phyloP scores from a whole-genome alignment of 2,797 vertebrate genomes.

The Poeciliopsis gracilis region DNA sequence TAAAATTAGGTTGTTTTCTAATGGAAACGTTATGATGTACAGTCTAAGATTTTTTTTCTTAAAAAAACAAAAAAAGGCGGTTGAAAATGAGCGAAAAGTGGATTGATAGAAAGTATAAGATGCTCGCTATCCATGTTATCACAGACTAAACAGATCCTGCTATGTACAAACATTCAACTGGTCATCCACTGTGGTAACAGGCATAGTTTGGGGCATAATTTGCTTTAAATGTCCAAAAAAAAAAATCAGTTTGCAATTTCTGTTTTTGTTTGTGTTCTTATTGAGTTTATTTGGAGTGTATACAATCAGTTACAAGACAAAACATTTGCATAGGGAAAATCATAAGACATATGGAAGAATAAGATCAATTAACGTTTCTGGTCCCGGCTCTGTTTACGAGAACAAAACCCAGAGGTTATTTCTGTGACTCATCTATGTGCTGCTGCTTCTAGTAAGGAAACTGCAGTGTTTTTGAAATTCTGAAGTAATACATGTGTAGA shows the following conservation, averaged over 20 bases:
- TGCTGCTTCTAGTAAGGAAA: constrained; percentile 1
- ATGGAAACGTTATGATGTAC: constrained; percentile 77
- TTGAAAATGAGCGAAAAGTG: constrained; percentile 71
- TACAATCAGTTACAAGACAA: neutral
- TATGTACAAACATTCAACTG: constrained; percentile 58
- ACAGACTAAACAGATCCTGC: constrained; percentile 59
- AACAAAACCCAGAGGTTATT: constrained; percentile 16
- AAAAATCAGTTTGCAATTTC: constrained; percentile 58
- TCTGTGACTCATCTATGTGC: constrained; percentile 2
- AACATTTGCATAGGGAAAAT: constrained; percentile 2
- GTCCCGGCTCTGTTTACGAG: constrained; percentile 14
- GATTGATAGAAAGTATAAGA: constrained; percentile 71
- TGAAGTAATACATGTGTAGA: neutral
- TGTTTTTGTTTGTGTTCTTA: constrained; percentile 66
- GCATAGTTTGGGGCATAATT: constrained; percentile 59
- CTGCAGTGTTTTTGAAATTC: constrained; percentile 3
- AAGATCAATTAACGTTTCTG: constrained; percentile 2
- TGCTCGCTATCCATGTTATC: constrained; percentile 67
- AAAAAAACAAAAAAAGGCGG: constrained; percentile 45
- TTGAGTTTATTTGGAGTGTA: constrained; percentile 9
- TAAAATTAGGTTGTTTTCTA: constrained; percentile 70
- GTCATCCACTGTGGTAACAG: constrained; percentile 49
- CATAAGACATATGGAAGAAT: neutral
- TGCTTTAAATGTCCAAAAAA: constrained; percentile 68
- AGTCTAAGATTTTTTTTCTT: constrained; percentile 73